Conservation (phyloP, 2,797 vertebrate genomes). For the Chelon labrosus region DNA sequence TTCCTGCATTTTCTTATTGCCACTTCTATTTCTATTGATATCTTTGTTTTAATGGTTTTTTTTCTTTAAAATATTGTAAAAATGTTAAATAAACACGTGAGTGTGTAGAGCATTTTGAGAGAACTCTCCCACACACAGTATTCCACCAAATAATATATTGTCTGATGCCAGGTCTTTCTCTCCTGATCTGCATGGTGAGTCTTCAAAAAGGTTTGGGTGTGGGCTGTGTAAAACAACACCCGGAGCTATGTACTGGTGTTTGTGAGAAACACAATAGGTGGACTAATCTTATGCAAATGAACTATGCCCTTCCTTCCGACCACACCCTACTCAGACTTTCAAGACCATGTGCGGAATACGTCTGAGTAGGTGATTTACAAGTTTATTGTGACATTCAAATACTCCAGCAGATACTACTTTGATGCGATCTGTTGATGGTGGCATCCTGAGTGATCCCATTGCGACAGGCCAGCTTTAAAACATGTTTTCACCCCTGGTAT, state of each 20-base stretch:
- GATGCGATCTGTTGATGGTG: no score
- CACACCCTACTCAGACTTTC: neutral
- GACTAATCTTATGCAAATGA: constrained; percentile 34
- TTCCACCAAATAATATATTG: no score
- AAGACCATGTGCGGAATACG: neutral
- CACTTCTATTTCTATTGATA: neutral
- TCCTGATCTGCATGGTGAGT: neutral
- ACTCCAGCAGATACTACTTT: no score
- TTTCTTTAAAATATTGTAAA: neutral
- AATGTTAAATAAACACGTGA: neutral
- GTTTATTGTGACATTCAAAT: no score
- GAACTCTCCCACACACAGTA: no score
- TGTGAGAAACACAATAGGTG: constrained; percentile 28
- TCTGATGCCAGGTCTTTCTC: neutral
- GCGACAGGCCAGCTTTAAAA: no score
- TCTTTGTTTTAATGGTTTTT: neutral
- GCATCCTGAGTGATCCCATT: no score
- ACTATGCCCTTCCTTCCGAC: neutral
- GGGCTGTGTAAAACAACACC: constrained; percentile 55
- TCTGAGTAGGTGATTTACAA: no score
- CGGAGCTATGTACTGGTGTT: constrained; percentile 9
- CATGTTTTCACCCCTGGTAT: no score
- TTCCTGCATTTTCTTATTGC: neutral
- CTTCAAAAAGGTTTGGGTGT: constrained; percentile 31
- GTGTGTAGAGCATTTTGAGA: neutral